phyloP scores from a whole-genome alignment of 2,113 vertebrate genomes.

The Saimiri boliviensis region DNA sequence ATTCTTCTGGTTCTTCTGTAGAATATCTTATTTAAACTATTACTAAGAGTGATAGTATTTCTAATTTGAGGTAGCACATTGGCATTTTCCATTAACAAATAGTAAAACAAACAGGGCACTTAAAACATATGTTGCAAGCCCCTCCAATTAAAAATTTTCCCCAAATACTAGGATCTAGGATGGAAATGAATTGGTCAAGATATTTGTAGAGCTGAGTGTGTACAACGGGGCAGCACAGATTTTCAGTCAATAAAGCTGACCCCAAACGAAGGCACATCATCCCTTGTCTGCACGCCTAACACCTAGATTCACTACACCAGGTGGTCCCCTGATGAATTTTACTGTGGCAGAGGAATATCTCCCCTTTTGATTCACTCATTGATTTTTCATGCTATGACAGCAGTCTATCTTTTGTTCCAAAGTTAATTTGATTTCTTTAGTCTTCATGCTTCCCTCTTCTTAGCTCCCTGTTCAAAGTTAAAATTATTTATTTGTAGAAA shows the following conservation, averaged over 20 bases:
- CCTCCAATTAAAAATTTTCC: neutral
- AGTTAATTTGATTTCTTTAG: neutral
- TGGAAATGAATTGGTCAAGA: neutral
- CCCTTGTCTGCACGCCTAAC: neutral
- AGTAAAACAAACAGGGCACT: neutral
- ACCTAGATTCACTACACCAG: too few species aligned
- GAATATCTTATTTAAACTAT: conserved; percentile 36
- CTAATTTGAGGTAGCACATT: neutral
- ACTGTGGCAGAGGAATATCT: neutral
- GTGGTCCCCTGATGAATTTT: neutral
- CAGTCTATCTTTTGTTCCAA: neutral
- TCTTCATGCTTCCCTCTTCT: neutral
- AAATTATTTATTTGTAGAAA: neutral
- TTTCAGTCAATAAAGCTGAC: neutral
- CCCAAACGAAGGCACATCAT: neutral
- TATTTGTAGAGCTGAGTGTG: neutral
- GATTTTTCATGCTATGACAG: neutral
- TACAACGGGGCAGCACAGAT: neutral
- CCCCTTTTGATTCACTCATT: neutral
- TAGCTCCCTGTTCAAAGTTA: neutral
- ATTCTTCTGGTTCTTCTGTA: conserved; percentile 41
- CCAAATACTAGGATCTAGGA: neutral
- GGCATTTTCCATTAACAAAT: neutral
- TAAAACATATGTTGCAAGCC: neutral
- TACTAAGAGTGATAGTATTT: conserved; percentile 18